Base-by-base conservation (phyloP, 2,888 invertebrate genomes). In the Cancer borealis region DNA sequence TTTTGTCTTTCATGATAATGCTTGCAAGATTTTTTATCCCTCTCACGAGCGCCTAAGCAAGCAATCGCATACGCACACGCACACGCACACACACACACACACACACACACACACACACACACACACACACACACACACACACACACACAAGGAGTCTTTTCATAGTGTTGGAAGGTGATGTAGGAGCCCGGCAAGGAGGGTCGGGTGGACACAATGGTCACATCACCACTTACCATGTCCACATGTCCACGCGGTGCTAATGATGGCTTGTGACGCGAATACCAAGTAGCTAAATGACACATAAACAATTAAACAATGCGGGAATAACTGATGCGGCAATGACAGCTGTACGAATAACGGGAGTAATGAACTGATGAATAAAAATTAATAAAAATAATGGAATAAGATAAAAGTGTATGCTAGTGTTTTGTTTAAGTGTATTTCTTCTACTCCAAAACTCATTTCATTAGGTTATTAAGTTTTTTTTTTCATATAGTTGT, bases 1-100 rank as follows among this genome's bases (percentile, higher is more conserved):
- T 47, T n/a, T 49, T 89, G 47, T 46, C 89, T 39, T n/a, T 89
- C 47, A 47, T 49, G 21, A 47, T 26, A 47, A 47, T 26, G 47
- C n/a, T 89, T 49, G 47, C 47, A 89, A 89, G 47, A n/a, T 47
- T 47, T 49, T 46, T 88, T 88, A n/a, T 39, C 21, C 12, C 89
- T 6, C 10, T 46, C 88, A 17, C n/a, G 21, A 3, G 30, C 88
- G 26, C 47, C n/a, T 14, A 88, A n/a, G 10, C 88, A 88, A 10
- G 30, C 46, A 88, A 21, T 10, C 88, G 30, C n/a, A 26, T 10
- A 88, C 88, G 39, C 88, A 88, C 88, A 88, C 88, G 39, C 88
- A 88, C 88, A 88, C 88, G 39, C 88, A 88, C 88, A 88, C 88
- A 88, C 88, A 88, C 88, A 88, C 88, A 88, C 73, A 73, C 66